Base-by-base conservation (phyloP, 2,113 vertebrate species). In the Hiodon alosoides region DNA sequence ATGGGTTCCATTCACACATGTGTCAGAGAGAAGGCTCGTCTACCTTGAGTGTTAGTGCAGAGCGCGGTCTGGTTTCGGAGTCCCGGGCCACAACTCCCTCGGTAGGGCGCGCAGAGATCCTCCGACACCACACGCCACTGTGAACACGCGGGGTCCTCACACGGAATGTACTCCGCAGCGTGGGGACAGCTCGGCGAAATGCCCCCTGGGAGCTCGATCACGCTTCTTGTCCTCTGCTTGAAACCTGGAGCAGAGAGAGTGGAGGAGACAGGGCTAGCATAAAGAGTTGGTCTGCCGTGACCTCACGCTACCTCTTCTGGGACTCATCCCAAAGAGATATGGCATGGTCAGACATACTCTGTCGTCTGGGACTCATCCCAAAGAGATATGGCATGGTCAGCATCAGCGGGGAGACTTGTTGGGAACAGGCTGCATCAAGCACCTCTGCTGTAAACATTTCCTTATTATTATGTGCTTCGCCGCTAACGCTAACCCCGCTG, bases 131-230 rank as follows among this genome's bases (percentile, higher is more conserved):
- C 11, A 3, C 81, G 78, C 97, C 97, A 98, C 73, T 79, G 81
- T 2, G 92, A 93, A 52, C 97, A 99, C 69, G 78, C 4, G 0
- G 94, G 92, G 47, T 96, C 92, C 2, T 98, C 96, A 55, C 97
- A 99, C 1, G 93, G 94, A 73, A 95, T 79, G 31, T 92, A 91
- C 82, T 99, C 97, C 47, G 87, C 75, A 79, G 97, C 79, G 71
- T 98, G 96, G 0, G 93, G 93, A 79, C 97, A 98, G 0, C 51
- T 82, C 0, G 87, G 87, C 4, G 69, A 51, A 10, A 83, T 79
- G 51, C 83, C 88, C 11, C 83, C 85, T 0, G 91, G 83, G 80
- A 94, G 91, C 81, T 89, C 87, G 0, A 94, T 6, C 46, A 96
- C 85, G 3, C 91, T 87, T 57, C 96, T 91, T 3, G 85, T 90